Conservation (phyloP, 2,113 vertebrate species). For the Solenodon paradoxus region DNA sequence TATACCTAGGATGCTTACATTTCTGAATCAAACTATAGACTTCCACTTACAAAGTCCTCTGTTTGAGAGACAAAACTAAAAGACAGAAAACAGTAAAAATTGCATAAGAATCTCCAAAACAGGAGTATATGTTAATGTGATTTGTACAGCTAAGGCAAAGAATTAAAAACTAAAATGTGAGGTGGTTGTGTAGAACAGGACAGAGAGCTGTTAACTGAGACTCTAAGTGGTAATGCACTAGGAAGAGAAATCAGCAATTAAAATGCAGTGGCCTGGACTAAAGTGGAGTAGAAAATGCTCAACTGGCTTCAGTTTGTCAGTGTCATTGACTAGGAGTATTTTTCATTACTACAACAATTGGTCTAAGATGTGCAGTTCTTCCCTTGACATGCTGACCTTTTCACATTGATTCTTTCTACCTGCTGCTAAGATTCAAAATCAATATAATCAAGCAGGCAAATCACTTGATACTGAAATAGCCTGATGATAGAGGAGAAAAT, state of each 20-base stretch:
- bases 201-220: background rate
- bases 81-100: background rate
- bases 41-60: background rate
- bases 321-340: slow-evolving; percentile 40
- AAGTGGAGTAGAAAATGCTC: background rate
- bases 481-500: slow-evolving; percentile 38
- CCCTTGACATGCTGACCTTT: slow-evolving; percentile 62
- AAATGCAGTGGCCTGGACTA: background rate
- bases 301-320: background rate
- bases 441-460: slow-evolving; percentile 69
- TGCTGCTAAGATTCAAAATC: slow-evolving; percentile 69
- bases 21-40: background rate
- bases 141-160: background rate
- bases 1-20: background rate
- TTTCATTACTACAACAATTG: slow-evolving; percentile 52
- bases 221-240: background rate
- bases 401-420: slow-evolving; percentile 67
- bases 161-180: background rate
- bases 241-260: slow-evolving; percentile 8
- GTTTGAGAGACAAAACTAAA: background rate
- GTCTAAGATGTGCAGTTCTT: slow-evolving; percentile 58
- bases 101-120: background rate
- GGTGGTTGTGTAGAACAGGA: background rate
- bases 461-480: slow-evolving; percentile 52
- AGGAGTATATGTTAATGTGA: background rate